Base-by-base conservation (phyloP, 30 jellyfish, hydroid and myxozoan species). In the Clytia hemisphaerica region DNA sequence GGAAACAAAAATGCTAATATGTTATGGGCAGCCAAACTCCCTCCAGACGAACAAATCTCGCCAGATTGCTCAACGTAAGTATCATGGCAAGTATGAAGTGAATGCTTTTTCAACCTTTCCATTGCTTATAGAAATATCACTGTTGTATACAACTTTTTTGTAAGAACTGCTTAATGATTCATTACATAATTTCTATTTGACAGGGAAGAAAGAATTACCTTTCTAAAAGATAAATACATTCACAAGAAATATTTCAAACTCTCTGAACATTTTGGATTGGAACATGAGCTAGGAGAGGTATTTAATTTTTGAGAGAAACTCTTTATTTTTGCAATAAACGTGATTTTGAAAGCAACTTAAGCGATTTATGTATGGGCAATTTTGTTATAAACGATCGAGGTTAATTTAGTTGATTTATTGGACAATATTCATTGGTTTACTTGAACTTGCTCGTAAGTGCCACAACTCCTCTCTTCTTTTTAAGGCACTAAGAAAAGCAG, bases 1-100 rank as follows among this genome's bases (percentile, higher is more conserved):
- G 95, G 95, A 9, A 84, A 84, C 51, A 46, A 50, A 37, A 70
- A 51, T 27, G 87, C 95, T n/a, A 84, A 84, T 58, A 28, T 51
- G n/a, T 70, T 84, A 29, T 84, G 95, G 95, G 93, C 77, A 44
- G 44, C 47, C n/a, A 84, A 84, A 44, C 38, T 84, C 61, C 95
- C 95, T 1, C 76, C 57, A 3, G 95, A 84, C 64, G 95, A 84
- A 37, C 58, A 65, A 63, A 83, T 83, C 40, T 48, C 19, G 15
- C 88, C 94, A 25, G 94, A 72, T 65, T 6, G 72, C 3, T 45
- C 79, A 45, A 62, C 73, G 94, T 81, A 73, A 22, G 58, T 6
- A n/a, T 65, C 6, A 0, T 32, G 30, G 15, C 44, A 35, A 42
- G 61, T n/a, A 42, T 66, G 19, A 9, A 0, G 24, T 67, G 9